Evolutionary conservation across 1,140 invertebrate species (phyloP).

Genomic region (Cyrtorhinus lividipennis): DNA sequence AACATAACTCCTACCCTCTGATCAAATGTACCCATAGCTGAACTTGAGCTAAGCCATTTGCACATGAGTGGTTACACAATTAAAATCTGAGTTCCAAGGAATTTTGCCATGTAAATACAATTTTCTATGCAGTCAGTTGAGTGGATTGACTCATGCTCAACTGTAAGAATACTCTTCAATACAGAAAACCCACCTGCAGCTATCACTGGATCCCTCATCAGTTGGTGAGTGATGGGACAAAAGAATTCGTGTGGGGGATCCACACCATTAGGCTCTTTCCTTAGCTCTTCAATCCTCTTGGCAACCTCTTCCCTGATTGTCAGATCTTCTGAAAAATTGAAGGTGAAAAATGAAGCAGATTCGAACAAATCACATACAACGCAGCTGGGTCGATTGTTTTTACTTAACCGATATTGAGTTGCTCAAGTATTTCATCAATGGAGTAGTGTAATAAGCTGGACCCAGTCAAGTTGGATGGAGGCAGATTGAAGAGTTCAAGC

Average conservation of each 20-base stretch:
- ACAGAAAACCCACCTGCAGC: conserved; percentile 43
- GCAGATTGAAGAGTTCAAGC: not conserved
- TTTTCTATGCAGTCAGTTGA: no score
- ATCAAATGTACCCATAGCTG: not conserved
- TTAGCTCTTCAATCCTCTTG: not conserved
- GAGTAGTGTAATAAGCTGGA: not conserved
- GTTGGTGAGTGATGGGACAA: conserved; percentile 68
- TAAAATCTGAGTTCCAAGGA: no score
- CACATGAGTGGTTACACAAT: no score
- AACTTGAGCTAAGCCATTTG: not conserved
- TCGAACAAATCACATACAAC: no score
- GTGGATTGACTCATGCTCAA: no score
- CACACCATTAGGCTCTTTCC: not conserved
- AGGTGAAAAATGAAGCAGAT: no score
- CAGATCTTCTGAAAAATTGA: not conserved
- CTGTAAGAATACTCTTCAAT: no score
- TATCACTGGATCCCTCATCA: conserved; percentile 62
- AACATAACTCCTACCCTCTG: not conserved
- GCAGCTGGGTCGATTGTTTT: no score
- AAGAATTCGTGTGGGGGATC: conserved; percentile 49
- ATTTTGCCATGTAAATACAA: no score
- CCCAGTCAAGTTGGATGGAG: conserved; percentile 13
- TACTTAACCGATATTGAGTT: conserved; percentile 17
- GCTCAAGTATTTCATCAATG: conserved; percentile 3
- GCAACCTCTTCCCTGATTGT: not conserved